Evolutionary conservation across 1,140 invertebrate species (phyloP), one percentile per base, ranked within the genome.

Genomic region (Cardiocondyla obscurior): DNA sequence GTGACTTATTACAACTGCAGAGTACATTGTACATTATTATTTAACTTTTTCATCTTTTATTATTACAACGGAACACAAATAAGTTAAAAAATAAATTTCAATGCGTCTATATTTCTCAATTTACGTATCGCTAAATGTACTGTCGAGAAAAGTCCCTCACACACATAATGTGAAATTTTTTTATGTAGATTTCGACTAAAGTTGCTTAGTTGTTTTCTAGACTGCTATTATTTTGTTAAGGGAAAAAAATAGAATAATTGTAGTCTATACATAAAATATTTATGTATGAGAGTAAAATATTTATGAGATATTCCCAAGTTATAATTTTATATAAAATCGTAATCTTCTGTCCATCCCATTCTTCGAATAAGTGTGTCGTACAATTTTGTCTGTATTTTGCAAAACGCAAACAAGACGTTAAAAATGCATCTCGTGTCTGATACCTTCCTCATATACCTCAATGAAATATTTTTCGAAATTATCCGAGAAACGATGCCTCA

Each of bases 401-500:
- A 0, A 51, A 72, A 30, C 16, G 30, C 0, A 33, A 44, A 16
- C 12, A 1, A n/a, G 22, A 51, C n/a, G 2, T 44, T 44, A 10
- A 14, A 0, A 3, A 39, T 44, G 14, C 42, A 6, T n/a, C 22
- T 7, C 3, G 28, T 33, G 22, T 33, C 6, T 12, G 14, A 74
- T 74, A 74, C 12, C 42, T 39, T 22, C 33, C 39, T 65, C 36
- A 46, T 65, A 57, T 30, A 49, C 30, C 44, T 65, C 25, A 67
- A 67, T 1, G 14, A 77, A 2, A 79, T 81, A 82, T 64, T 76
- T 64, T 42, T 14, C n/a, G 12, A 49, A 58, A 81, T 55, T 83
- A 7, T 19, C 14, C 33, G 12, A 60, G 6, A 60, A n/a, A 60
- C 22, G 8, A 46, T n/a, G 22, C 74, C 86, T 84, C 76, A 86